A percentile compares a stretch with the other conserved stretches of the same genome.
Conservation (phyloP, 2,888 invertebrate genomes). For the Frankliniella fusca region DNA sequence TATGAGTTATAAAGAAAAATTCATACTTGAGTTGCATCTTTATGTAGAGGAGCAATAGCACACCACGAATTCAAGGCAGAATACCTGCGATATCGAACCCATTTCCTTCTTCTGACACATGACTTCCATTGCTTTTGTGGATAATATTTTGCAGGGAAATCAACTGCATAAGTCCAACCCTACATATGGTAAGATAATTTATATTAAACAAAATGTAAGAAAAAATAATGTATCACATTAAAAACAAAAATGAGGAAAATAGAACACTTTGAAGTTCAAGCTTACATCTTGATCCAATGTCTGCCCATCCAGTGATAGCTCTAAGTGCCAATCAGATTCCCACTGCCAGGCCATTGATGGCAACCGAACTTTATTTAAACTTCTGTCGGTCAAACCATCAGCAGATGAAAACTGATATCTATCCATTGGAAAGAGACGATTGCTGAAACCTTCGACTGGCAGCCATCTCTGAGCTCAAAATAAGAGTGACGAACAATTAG, state of each 20-base stretch:
- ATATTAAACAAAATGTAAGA: too few relatives aligned
- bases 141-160: conserved; percentile 80
- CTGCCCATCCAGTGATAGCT: conserved; percentile 78
- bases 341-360: conserved; percentile 96
- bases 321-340: conserved; percentile 91
- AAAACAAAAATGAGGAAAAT: too few relatives aligned
- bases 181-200: conserved; percentile 39
- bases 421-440: conserved; percentile 80
- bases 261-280: conserved; percentile 30
- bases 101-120: conserved; percentile 81
- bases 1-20: conserved; percentile 7
- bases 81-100: conserved; percentile 83
- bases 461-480: conserved; percentile 67
- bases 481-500: conserved; percentile 14
- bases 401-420: conserved; percentile 79
- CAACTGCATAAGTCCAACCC: conserved; percentile 89
- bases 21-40: conserved; percentile 74
- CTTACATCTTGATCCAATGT: conserved; percentile 77
- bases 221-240: too few relatives aligned
- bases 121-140: conserved; percentile 83
- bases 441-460: conserved; percentile 82
- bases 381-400: conserved; percentile 74
- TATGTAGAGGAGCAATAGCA: conserved; percentile 80
- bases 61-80: conserved; percentile 91
- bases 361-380: conserved; percentile 74